Percentiles rank a stretch among this genome's conserved stretches.
These are phyloP conservation scores for Campylomormyrus tamandua DNA, from an alignment of 2,113 vertebrate genomes.

Conservation along the genomic window DNA sequence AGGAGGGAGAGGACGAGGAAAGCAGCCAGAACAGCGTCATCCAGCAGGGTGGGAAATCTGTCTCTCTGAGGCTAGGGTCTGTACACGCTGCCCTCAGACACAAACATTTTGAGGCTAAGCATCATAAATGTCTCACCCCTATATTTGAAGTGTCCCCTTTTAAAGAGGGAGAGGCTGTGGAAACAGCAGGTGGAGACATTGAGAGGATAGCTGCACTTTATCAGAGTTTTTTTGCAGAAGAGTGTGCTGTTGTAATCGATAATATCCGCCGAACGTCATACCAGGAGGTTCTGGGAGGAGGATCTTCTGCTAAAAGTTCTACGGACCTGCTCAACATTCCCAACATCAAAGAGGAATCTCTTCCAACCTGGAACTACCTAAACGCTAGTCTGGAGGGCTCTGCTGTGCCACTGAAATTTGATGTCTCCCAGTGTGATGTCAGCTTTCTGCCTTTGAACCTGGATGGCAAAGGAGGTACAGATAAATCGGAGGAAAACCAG, in stretches of 20 bases:
- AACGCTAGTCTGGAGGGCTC: neutral
- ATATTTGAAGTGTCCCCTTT: neutral
- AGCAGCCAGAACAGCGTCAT: neutral
- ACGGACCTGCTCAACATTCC: conserved; percentile 13
- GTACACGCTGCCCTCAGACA: neutral
- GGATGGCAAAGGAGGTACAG: neutral
- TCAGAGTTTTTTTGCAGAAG: conserved; percentile 23
- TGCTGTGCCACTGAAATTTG: neutral
- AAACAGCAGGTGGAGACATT: neutral
- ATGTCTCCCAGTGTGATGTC: neutral
- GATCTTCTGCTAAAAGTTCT: neutral
- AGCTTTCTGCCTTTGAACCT: conserved; percentile 6
- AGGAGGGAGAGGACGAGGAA: no score
- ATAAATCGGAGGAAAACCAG: neutral
- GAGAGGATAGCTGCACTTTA: conserved; percentile 10
- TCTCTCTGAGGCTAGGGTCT: neutral
- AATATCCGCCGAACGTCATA: conserved; percentile 5
- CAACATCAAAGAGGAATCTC: conserved; percentile 26
- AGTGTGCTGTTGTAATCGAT: conserved; percentile 19
- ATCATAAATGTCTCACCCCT: conserved; percentile 4
- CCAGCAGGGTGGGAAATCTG: neutral
- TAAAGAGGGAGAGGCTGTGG: neutral
- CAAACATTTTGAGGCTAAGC: neutral
- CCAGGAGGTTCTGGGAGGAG: neutral
- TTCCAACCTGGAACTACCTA: conserved; percentile 1